Conservation (phyloP, 2,888 invertebrate genomes). For the Fissipunctia ypsillon region DNA sequence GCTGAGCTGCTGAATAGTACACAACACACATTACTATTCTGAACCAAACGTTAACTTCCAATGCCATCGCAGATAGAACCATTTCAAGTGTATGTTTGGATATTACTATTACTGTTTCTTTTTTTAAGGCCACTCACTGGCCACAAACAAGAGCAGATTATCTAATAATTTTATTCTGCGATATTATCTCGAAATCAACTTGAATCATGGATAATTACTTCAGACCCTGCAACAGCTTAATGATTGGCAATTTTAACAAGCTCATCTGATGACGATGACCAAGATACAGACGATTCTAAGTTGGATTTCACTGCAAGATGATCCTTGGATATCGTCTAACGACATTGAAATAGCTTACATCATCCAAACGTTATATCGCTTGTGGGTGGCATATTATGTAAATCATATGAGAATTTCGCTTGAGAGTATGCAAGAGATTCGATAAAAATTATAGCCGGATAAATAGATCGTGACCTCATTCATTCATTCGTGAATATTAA, state of each 20-base stretch:
- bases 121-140: not conserved
- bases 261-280: not conserved
- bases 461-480: constrained; percentile 22
- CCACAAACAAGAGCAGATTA: not conserved
- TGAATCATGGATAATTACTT: constrained; percentile 1
- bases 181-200: not conserved
- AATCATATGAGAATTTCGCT: constrained; percentile 7
- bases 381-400: constrained; percentile 30
- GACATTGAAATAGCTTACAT: constrained; percentile 35
- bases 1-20: constrained; percentile 50
- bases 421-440: constrained; percentile 16
- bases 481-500: no score
- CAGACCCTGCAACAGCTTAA: not conserved
- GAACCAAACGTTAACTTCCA: constrained; percentile 45
- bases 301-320: not conserved
- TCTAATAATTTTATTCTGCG: not conserved
- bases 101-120: constrained; percentile 23
- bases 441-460: not conserved
- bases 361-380: constrained; percentile 29
- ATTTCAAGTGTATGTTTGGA: constrained; percentile 37
- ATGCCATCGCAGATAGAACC: constrained; percentile 48
- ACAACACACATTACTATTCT: constrained; percentile 63
- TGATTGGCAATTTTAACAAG: not conserved
- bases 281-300: not conserved
- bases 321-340: constrained; percentile 42